Percentiles rank a stretch among this genome's conserved stretches.
Evolutionary conservation across 2,113 vertebrate genomes (phyloP).

Genomic region (Sarotherodon lohbergeri): DNA sequence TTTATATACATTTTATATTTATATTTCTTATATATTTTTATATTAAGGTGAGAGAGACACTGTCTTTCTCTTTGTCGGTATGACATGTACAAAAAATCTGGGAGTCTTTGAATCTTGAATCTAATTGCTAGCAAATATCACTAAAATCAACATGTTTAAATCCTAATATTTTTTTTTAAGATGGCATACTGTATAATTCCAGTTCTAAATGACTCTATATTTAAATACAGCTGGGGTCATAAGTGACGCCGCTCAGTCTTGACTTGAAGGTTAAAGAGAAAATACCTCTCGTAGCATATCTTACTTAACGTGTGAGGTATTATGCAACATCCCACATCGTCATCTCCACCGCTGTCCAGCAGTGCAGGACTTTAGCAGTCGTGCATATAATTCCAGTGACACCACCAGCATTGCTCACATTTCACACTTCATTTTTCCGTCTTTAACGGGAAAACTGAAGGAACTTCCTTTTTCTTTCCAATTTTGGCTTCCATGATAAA

Average conservation of each 20-base stretch:
- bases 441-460: not conserved
- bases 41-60: not conserved
- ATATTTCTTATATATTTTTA: accelerated
- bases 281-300: not conserved
- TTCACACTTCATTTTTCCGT: not conserved
- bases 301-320: not conserved
- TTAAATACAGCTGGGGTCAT: not conserved
- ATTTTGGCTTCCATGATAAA: not conserved
- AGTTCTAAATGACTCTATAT: not conserved
- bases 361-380: not conserved
- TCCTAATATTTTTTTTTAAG: not conserved
- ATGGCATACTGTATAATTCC: not conserved
- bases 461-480: not conserved
- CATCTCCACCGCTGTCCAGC: not conserved
- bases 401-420: not conserved
- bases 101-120: not conserved
- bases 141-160: not conserved
- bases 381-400: not conserved
- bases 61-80: not conserved
- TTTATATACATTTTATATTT: not conserved
- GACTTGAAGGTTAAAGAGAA: not conserved
- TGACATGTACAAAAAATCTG: not conserved
- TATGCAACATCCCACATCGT: not conserved
- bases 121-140: not conserved
- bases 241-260: not conserved